These are phyloP conservation scores for Caenorhabditis afra DNA, from an alignment of 2,888 invertebrate genomes.

Conservation along the genomic window DNA sequence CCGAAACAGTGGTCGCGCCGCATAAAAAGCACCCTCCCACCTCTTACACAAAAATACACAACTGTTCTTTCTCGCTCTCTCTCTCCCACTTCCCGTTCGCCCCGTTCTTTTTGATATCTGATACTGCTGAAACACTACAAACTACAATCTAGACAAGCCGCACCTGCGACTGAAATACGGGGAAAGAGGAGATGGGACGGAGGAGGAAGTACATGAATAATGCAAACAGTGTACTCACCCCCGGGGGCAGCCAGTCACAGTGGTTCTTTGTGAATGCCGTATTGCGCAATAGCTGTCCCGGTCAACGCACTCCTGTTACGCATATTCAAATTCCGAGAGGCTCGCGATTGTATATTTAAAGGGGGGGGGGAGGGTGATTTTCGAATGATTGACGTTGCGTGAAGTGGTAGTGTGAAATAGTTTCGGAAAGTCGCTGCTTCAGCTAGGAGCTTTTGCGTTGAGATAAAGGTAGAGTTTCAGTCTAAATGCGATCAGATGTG, in stretches of 20 bases:
- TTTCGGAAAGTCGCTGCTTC: too few relatives aligned
- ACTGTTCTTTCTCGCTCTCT: conserved; percentile 4
- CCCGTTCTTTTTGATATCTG: conserved; percentile 13
- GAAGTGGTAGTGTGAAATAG: not conserved
- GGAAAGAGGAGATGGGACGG: too few relatives aligned
- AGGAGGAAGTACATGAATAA: conserved; percentile 3
- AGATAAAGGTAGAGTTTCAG: too few relatives aligned
- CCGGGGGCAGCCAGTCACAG: not conserved
- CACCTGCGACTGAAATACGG: too few relatives aligned
- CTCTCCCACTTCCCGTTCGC: not conserved
- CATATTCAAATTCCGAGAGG: conserved; percentile 26
- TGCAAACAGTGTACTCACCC: not conserved
- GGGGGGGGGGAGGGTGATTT: too few relatives aligned
- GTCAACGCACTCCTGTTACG: conserved; percentile 14
- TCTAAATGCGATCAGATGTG: too few relatives aligned
- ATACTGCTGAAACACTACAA: conserved; percentile 10
- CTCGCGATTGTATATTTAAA: too few relatives aligned
- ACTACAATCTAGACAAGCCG: too few relatives aligned
- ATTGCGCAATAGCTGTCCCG: conserved; percentile 36
- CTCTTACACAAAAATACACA: conserved; percentile 24
- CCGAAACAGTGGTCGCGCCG: conserved; percentile 12
- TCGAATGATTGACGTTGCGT: too few relatives aligned
- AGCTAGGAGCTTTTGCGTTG: too few relatives aligned
- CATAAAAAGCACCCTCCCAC: not conserved
- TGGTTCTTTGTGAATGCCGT: not conserved